Evolutionary conservation across 2,797 vertebrate genomes (phyloP), one percentile per base, ranked within the genome.

Genomic region (Triplophysa yarkandensis): DNA sequence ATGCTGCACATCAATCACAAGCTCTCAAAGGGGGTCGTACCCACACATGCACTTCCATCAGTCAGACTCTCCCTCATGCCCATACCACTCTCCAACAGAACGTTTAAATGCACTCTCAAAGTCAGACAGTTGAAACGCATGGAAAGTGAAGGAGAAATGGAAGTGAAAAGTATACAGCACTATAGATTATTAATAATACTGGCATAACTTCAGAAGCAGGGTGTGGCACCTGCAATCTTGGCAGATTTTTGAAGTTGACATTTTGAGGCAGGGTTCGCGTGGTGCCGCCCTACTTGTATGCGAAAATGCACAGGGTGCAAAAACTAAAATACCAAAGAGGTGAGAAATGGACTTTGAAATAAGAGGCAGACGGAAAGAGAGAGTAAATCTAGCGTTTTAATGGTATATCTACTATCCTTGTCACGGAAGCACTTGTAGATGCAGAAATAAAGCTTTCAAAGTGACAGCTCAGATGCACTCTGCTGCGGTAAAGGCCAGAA

Each of bases 1-100:
- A 77, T 86, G 87, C 82, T 85, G 66, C 87, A 86, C 87, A 89
- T 92, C 86, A 86, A 81, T 90, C 86, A 89, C 41, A 16, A 74
- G 27, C 79, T 84, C 83, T 86, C 86, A 81, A 79, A 81, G 82
- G 73, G 81, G 81, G 79, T 75, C 79, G 77, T 4, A 30, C 63
- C 55, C 78, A 54, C 74, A 81, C 79, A 82, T 68, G 14, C 52
- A 27, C 84, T 79, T 77, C 80, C 86, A 88, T 89, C 87, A 86
- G 79, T 88, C 87, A 87, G 79, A 71, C 73, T 75, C 77, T 82
- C 83, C 82, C 85, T 83, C 66, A 72, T 84, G 83, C 82, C 82
- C 70, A 68, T 44, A 77, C 80, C 82, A 79, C 86, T 86, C 81
- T 80, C 78, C 74, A 75, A 76, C 78, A 86, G 84, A 84, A 88